Percentiles rank a stretch among this genome's conserved stretches.
phyloP scores from a whole-genome alignment of 1,140 invertebrate species.

The Drosophila ficusphila region DNA sequence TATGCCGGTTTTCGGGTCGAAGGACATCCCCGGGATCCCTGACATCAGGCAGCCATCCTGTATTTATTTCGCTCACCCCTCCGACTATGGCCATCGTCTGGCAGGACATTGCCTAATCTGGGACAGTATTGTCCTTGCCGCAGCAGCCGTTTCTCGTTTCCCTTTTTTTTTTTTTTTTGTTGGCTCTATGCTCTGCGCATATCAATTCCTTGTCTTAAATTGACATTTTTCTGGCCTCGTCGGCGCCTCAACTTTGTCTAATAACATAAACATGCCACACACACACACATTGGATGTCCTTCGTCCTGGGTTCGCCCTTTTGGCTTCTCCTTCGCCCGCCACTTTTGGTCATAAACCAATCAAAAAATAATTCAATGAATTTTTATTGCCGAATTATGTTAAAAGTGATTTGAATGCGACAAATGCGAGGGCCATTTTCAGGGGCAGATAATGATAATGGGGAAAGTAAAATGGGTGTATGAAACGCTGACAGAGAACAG shows the following conservation, averaged over 20 bases:
- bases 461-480: neutral
- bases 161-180: neutral
- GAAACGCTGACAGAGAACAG: neutral
- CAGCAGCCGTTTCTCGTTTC: conserved; percentile 23
- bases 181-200: conserved; percentile 53
- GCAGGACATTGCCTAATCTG: conserved; percentile 44
- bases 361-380: conserved; percentile 79
- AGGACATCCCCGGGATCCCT: neutral
- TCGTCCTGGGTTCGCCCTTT: neutral
- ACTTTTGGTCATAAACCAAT: conserved; percentile 59
- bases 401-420: conserved; percentile 74
- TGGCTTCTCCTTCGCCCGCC: neutral
- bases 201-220: conserved; percentile 60
- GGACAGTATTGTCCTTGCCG: neutral
- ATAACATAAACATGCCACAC: conserved; percentile 62
- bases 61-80: neutral
- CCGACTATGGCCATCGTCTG: conserved; percentile 18
- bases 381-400: conserved; percentile 78
- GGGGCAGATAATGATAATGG: conserved; percentile 37
- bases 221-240: conserved; percentile 43
- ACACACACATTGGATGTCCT: conserved; percentile 27
- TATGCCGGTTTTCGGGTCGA: conserved; percentile 12
- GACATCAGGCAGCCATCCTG: neutral
- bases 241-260: conserved; percentile 41
- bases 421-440: conserved; percentile 50